Conservation (phyloP, 2,797 vertebrate species). For the Poecilia picta region DNA sequence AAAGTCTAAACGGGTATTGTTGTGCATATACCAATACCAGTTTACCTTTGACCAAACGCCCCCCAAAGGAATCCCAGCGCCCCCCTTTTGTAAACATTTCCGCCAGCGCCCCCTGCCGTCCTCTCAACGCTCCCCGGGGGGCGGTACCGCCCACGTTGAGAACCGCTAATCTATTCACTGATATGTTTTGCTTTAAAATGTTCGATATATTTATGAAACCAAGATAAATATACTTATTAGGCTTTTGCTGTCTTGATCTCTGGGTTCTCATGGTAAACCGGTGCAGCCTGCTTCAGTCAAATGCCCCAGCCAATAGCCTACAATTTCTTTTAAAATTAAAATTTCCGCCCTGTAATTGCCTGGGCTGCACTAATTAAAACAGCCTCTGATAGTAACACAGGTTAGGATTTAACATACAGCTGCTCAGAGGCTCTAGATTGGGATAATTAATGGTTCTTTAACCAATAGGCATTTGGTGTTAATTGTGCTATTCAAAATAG, state of each 20-base stretch:
- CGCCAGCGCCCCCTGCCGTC: too few relatives aligned
- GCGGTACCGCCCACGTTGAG: too few relatives aligned
- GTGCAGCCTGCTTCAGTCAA: background rate
- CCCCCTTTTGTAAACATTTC: too few relatives aligned
- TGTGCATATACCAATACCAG: too few relatives aligned
- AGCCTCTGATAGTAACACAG: background rate
- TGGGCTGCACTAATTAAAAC: slow-evolving; percentile 1
- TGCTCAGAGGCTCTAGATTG: background rate
- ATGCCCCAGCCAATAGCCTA: background rate
- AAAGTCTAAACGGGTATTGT: too few relatives aligned
- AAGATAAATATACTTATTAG: background rate
- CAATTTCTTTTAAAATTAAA: background rate
- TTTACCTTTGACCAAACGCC: too few relatives aligned
- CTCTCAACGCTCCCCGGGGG: too few relatives aligned
- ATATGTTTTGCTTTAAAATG: background rate
- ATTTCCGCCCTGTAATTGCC: background rate
- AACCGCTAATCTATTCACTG: background rate
- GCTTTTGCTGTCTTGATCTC: background rate
- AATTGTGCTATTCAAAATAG: background rate
- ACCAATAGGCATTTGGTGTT: background rate
- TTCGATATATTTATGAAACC: background rate
- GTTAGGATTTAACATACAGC: background rate
- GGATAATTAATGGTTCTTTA: slow-evolving; percentile 2
- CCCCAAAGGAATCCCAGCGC: too few relatives aligned
- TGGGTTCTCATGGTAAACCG: background rate